Conservation (phyloP, 2,113 vertebrate genomes). For the Procavia capensis region DNA sequence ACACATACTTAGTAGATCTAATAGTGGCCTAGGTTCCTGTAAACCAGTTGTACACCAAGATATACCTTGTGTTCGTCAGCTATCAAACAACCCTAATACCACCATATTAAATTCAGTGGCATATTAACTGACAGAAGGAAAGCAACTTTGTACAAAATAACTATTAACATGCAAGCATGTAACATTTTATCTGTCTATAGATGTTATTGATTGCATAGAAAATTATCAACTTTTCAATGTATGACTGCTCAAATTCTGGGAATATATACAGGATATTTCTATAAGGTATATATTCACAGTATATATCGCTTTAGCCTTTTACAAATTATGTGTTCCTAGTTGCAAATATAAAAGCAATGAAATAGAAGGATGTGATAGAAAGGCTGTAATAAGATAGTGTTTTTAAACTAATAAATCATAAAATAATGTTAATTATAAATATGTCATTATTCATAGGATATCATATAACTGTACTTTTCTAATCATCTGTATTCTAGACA, state of each 20-base stretch:
- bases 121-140: fast-evolving
- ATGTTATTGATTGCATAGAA: background rate
- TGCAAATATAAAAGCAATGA: background rate
- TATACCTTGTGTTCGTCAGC: background rate
- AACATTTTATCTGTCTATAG: background rate
- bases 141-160: background rate
- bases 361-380: background rate
- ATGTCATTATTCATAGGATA: background rate
- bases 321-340: too few species aligned
- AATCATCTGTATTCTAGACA: background rate
- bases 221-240: background rate
- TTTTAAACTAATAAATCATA: background rate
- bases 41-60: background rate
- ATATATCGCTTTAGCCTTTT: background rate
- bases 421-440: background rate
- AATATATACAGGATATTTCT: background rate
- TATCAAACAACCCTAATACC: background rate
- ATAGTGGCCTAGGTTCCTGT: background rate
- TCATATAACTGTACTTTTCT: background rate
- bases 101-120: background rate
- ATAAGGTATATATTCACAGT: background rate
- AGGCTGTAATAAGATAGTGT: background rate
- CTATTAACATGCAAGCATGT: background rate
- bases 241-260: background rate
- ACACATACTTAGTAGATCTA: background rate